A percentile compares a stretch with the other conserved stretches of the same genome.
Conservation (phyloP, 2,888 invertebrate genomes). For the Ferdinandea cuprea region DNA sequence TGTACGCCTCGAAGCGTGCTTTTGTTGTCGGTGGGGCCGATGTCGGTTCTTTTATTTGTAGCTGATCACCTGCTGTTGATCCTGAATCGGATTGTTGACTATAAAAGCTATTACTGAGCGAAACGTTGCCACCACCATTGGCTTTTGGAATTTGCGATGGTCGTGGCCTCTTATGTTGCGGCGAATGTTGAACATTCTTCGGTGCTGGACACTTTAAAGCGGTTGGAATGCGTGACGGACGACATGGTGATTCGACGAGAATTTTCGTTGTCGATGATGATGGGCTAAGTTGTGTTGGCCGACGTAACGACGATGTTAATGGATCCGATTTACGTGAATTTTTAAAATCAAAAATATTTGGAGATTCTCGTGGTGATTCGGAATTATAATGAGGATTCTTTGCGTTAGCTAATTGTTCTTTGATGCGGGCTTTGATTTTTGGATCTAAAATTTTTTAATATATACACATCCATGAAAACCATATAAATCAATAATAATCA, state of each 20-base stretch:
- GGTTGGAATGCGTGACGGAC: constrained; percentile 85
- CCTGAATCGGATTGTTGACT: constrained; percentile 64
- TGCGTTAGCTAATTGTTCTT: constrained; percentile 87
- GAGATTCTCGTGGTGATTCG: constrained; percentile 83
- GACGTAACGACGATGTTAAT: constrained; percentile 78
- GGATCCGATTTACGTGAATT: constrained; percentile 76
- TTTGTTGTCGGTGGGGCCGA: constrained; percentile 81
- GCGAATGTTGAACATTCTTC: constrained; percentile 81
- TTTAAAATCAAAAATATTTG: constrained; percentile 83
- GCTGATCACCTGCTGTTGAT: constrained; percentile 68
- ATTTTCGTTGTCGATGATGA: constrained; percentile 79
- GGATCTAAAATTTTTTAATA: constrained; percentile 86
- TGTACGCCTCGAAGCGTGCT: constrained; percentile 93
- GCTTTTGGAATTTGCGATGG: constrained; percentile 82
- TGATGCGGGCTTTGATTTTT: constrained; percentile 91
- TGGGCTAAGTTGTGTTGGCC: constrained; percentile 80
- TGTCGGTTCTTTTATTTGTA: constrained; percentile 77
- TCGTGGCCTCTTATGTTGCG: constrained; percentile 81
- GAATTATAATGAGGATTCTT: constrained; percentile 84
- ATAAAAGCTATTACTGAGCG: constrained; percentile 62
- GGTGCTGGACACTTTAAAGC: constrained; percentile 80
- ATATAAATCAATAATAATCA: background rate
- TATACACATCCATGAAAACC: background rate
- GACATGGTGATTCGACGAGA: constrained; percentile 80
- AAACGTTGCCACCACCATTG: constrained; percentile 76